These are phyloP conservation scores for Cephus spinipes DNA, from an alignment of 2,888 invertebrate species.

Conservation along the genomic window DNA sequence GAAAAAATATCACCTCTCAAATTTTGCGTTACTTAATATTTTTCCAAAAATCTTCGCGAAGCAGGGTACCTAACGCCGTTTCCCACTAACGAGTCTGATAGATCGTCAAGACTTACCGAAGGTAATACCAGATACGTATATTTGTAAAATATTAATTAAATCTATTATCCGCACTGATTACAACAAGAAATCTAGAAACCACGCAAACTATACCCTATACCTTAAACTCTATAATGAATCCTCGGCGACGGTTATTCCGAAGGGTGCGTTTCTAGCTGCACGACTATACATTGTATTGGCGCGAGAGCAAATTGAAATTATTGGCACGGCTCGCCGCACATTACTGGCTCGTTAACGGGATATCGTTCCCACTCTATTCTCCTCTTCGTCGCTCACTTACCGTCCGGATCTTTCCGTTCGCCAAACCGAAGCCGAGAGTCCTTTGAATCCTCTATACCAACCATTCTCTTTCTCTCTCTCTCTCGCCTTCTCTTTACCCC, in stretches of 20 bases:
- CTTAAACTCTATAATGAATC: constrained; percentile 29
- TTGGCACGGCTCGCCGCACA: constrained; percentile 44
- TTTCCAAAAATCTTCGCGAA: background rate
- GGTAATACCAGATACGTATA: background rate
- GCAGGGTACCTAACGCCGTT: background rate
- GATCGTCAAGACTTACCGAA: background rate
- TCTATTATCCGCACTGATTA: constrained; percentile 37
- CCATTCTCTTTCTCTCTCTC: background rate
- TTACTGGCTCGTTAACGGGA: constrained; percentile 52
- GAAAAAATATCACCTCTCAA: background rate
- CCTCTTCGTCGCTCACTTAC: background rate
- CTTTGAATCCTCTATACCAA: constrained; percentile 18
- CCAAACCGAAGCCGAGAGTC: background rate
- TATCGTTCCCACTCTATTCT: constrained; percentile 31
- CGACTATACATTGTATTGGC: background rate
- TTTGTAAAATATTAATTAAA: background rate
- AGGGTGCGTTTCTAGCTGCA: background rate
- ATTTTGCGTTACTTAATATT: background rate
- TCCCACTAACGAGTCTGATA: background rate
- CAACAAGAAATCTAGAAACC: constrained; percentile 29
- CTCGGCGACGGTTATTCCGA: background rate
- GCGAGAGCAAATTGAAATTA: constrained; percentile 47
- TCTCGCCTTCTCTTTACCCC: background rate
- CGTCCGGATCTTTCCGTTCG: constrained; percentile 1
- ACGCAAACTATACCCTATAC: constrained; percentile 21